phyloP scores from a whole-genome alignment of 92 coral and sea anemone genomes.

The Epizoanthus stellaris region DNA sequence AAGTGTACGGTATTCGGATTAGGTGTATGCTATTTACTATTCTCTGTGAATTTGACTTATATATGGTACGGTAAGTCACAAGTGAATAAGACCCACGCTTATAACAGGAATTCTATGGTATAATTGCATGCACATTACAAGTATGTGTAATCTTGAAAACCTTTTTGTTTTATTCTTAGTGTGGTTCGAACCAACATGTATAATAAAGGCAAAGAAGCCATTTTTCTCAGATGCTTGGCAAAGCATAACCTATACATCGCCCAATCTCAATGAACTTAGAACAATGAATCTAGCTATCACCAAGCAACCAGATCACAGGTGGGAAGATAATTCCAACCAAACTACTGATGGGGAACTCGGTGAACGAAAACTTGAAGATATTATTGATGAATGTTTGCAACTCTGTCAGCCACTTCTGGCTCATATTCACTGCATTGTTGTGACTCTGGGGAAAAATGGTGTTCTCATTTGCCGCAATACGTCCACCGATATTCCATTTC shows the following conservation, averaged over 20 bases:
- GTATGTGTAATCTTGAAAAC: not conserved
- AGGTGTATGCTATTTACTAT: no score
- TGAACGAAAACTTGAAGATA: conserved; percentile 66
- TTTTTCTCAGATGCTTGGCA: conserved; percentile 84
- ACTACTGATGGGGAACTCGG: conserved; percentile 16
- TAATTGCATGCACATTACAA: no score
- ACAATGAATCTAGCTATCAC: conserved; percentile 78
- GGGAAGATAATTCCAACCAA: conserved; percentile 17
- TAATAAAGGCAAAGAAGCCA: conserved; percentile 81
- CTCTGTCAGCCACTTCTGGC: conserved; percentile 87
- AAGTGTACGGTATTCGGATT: no score
- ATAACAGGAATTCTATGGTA: no score
- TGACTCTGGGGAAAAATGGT: conserved; percentile 90
- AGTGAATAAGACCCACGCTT: not conserved
- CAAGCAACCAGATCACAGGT: conserved; percentile 45
- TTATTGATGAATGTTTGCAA: conserved; percentile 81
- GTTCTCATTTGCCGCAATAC: conserved; percentile 94
- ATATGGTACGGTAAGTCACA: not conserved
- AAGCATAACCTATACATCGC: conserved; percentile 85
- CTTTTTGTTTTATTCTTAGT: conserved; percentile 51
- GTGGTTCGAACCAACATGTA: conserved; percentile 96
- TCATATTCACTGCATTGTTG: conserved; percentile 84
- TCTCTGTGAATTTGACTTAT: no score
- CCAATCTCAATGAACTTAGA: conserved; percentile 87
- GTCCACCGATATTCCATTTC: conserved; percentile 83